phyloP scores from a whole-genome alignment of 2,113 vertebrate genomes.

The Clarias gariepinus region DNA sequence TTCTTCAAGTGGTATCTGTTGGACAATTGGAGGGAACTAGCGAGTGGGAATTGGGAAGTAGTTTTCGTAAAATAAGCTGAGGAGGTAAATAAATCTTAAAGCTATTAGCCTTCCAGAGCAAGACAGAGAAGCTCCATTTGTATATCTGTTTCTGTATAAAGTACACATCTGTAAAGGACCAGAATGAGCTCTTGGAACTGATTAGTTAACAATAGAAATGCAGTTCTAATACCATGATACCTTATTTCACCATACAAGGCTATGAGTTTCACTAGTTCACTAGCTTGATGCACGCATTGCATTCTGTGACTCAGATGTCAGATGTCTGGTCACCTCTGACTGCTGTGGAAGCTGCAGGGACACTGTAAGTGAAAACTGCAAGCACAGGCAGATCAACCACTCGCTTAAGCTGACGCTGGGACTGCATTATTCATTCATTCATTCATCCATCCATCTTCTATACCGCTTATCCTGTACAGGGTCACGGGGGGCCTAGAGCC shows the following conservation, averaged over 20 bases:
- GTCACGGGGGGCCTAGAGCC: no score
- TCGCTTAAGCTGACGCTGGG: neutral
- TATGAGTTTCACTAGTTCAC: neutral
- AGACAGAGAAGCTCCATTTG: neutral
- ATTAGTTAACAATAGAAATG: neutral
- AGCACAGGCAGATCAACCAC: constrained; percentile 28
- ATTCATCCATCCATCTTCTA: no score
- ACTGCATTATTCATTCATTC: neutral
- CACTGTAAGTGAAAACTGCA: constrained; percentile 42
- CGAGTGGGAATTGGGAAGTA: neutral
- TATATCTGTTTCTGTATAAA: neutral
- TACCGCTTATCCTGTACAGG: no score
- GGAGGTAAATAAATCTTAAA: neutral
- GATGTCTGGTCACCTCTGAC: neutral
- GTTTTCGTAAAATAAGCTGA: neutral
- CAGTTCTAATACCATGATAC: neutral
- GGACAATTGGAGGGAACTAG: neutral
- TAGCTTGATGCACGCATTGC: no score
- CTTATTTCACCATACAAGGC: neutral
- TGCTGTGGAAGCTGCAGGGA: neutral
- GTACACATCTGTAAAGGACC: neutral
- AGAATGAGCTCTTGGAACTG: neutral
- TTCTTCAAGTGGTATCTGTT: neutral
- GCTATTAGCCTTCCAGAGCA: neutral
- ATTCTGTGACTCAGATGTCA: neutral